A percentile compares a stretch with the other conserved stretches of the same genome.
phyloP scores from a whole-genome alignment of 1,140 invertebrate genomes.

The Nymphalis io region DNA sequence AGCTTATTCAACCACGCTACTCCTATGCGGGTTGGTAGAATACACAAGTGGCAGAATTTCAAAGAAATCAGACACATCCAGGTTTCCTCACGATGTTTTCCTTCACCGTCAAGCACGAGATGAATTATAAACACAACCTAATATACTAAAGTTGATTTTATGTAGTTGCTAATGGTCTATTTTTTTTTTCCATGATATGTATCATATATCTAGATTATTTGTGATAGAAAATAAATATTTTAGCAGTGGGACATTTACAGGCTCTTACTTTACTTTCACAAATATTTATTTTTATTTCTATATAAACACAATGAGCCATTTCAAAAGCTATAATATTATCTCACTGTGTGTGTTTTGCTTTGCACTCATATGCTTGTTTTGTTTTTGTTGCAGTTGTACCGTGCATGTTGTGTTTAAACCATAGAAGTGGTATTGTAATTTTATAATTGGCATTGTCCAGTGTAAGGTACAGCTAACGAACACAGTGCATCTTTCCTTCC shows the following conservation, averaged over 20 bases:
- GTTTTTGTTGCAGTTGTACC: constrained; percentile 76
- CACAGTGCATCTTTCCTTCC: constrained; percentile 77
- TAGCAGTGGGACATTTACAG: too few relatives aligned
- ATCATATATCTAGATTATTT: not conserved
- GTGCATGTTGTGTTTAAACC: constrained; percentile 75
- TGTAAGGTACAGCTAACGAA: constrained; percentile 76
- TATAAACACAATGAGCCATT: too few relatives aligned
- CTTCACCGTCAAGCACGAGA: too few relatives aligned
- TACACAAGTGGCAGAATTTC: too few relatives aligned
- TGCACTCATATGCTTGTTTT: constrained; percentile 53
- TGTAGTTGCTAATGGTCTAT: not conserved
- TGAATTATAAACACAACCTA: too few relatives aligned
- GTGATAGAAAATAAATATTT: not conserved
- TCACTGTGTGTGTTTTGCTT: constrained; percentile 9
- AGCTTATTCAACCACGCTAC: too few relatives aligned
- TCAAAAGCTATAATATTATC: not conserved
- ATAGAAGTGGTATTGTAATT: constrained; percentile 70
- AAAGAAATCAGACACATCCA: too few relatives aligned
- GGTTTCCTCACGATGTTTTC: too few relatives aligned
- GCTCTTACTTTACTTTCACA: too few relatives aligned
- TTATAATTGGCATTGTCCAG: constrained; percentile 73
- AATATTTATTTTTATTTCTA: too few relatives aligned
- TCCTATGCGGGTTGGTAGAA: too few relatives aligned
- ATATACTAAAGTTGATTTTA: not conserved
- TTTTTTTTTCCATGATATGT: not conserved